Conservation (phyloP, 2,888 invertebrate genomes). For the Xylota segnis region DNA sequence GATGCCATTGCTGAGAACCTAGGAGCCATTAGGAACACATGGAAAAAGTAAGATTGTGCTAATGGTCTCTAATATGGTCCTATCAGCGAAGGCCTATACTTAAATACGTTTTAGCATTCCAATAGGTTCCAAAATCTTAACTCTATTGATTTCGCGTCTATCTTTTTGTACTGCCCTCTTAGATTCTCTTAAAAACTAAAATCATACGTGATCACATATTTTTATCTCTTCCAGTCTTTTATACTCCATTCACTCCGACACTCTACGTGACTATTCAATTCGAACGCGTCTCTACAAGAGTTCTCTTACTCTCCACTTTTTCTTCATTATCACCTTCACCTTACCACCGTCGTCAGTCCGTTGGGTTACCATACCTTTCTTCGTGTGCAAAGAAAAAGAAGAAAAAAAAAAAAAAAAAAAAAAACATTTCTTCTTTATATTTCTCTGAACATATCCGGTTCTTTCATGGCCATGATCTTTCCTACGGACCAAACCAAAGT, state of each 20-base stretch:
- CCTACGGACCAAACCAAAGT: constrained; percentile 51
- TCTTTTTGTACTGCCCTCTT: neutral
- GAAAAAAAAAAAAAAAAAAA: constrained; percentile 24
- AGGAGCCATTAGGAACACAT: too few relatives aligned
- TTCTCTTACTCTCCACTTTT: constrained; percentile 41
- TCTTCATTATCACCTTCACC: constrained; percentile 7
- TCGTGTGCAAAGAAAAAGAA: constrained; percentile 22
- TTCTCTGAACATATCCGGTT: constrained; percentile 67
- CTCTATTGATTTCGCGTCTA: too few relatives aligned
- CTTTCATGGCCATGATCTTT: constrained; percentile 73
- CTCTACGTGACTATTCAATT: constrained; percentile 41
- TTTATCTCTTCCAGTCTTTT: constrained; percentile 33
- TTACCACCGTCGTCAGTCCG: constrained; percentile 10
- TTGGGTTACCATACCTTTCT: constrained; percentile 39
- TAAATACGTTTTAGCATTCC: too few relatives aligned
- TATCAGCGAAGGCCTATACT: too few relatives aligned
- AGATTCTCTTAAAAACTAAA: constrained; percentile 35
- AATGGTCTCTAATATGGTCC: too few relatives aligned
- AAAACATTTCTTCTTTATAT: constrained; percentile 18
- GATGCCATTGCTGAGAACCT: too few relatives aligned
- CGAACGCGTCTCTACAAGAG: constrained; percentile 1
- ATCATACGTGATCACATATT: constrained; percentile 36
- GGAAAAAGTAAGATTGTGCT: too few relatives aligned
- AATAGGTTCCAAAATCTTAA: too few relatives aligned
- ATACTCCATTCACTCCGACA: constrained; percentile 19